Evolutionary conservation across 2,888 invertebrate genomes (phyloP), one percentile per base, ranked within the genome.

Genomic region (Troilus luridus): DNA sequence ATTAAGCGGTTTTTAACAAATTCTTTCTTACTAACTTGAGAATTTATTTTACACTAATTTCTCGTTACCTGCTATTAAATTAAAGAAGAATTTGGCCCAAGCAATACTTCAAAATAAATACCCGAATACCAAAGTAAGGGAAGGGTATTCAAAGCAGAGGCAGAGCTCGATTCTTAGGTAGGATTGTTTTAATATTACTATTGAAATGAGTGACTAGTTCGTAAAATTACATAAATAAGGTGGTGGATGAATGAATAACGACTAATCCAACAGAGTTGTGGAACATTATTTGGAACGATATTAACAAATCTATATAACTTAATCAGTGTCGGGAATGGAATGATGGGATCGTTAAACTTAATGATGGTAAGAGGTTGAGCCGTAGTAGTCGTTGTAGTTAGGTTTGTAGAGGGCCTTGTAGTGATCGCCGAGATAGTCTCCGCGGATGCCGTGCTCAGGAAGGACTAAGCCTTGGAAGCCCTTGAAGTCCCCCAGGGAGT

Each of bases 281-380:
- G 24, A 24, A 24, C 24, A 24, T 67, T 24, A 24, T 24, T 0
- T 24, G 67, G 24, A 14, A 24, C 14, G 14, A 27, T 67, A 27
- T 27, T n/a, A 64, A 21, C 10, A n/a, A 64, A 67, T 67, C 67
- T 14, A 67, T 12, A 24, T 41, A 19, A 41, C 27, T 24, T 67
- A 1, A 72, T 72, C 14, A 10, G 12, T 6, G 14, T 24, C 12
- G 14, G 24, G 7, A 67, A 67, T 24, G 24, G 0, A 21, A 19
- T 8, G 67, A 67, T 67, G 24, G 24, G 72, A 19, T 77, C 41
- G 11, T 12, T 41, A 64, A 14, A n/a, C 9, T 62, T 89, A 62
- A 90, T 72, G 72, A 10, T 77, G 72, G 27, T 90, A 67, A 19
- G 56, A 90, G 27, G 72, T 58, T 5, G 90, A 58, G 58, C 90